Conservation (phyloP, 1,140 invertebrate species). For the Planococcus citri region DNA sequence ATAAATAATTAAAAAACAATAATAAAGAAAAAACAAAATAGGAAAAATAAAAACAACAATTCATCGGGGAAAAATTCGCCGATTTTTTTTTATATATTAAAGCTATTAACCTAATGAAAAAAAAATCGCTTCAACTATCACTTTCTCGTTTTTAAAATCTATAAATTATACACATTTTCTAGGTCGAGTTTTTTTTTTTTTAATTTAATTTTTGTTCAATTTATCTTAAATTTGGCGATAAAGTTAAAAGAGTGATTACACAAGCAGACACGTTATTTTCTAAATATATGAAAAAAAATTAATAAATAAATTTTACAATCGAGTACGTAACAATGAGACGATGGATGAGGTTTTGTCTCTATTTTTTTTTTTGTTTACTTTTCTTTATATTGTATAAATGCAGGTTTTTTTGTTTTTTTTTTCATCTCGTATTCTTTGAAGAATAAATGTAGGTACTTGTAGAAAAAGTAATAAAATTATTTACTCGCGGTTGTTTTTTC, state of each 20-base stretch:
- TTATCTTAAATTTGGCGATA: background rate
- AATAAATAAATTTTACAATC: background rate
- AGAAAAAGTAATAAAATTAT: background rate
- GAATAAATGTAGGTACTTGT: background rate
- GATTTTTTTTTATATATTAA: background rate
- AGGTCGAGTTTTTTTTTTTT: background rate
- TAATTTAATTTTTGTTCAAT: background rate
- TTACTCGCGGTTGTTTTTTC: too few species aligned
- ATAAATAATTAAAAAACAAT: slow-evolving; percentile 5
- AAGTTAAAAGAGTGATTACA: background rate
- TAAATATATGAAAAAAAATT: background rate
- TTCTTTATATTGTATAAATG: background rate
- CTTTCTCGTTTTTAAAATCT: slow-evolving; percentile 4
- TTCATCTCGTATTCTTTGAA: too few species aligned
- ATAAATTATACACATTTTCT: background rate
- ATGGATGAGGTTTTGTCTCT: background rate
- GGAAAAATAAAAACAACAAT: slow-evolving; percentile 16
- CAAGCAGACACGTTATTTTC: background rate
- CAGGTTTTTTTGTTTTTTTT: background rate
- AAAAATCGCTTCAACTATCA: slow-evolving; percentile 8
- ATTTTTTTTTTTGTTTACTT: too few species aligned
- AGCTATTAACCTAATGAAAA: slow-evolving; percentile 10
- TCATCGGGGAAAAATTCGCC: background rate
- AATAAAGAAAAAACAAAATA: slow-evolving; percentile 11
- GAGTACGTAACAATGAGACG: background rate